Evolutionary conservation across 2,113 vertebrate species (phyloP), one percentile per base, ranked within the genome.

Genomic region (Prinia subflava): DNA sequence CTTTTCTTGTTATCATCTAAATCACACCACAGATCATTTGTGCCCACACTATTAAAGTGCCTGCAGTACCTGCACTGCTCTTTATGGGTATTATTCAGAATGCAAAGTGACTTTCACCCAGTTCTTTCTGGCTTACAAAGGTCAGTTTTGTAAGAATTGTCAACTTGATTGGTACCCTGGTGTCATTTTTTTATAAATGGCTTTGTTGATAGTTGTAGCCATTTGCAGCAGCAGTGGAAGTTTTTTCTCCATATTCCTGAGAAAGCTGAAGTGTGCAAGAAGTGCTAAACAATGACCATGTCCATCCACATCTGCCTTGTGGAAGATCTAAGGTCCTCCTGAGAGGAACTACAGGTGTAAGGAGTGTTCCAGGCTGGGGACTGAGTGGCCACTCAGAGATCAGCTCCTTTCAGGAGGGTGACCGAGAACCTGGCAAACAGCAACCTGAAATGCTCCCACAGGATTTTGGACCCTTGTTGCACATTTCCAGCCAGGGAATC

Each of bases 141-240:
- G 86, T 94, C 79, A 92, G 55, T 56, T 93, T 77, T 87, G 71
- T 89, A 95, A 88, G 95, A 89, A 56, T 53, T 97, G 96, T 96
- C 94, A 97, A n/a, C 20, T 91, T 97, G 97, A 98, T 96, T 92
- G 96, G 97, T 98, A 94, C 47, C 87, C 92, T 78, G 75, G 93
- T 82, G 78, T 95, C 83, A 90, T 83, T 83, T 91, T 52, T 73
- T 91, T 22, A 96, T 83, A 92, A 91, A 97, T 95, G 83, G 46
- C 73, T 96, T 88, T 95, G 89, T 93, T 97, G 96, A 97, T 89
- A 87, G 46, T 64, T 81, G 91, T 44, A 91, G 83, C 78, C 16
- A 49, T 80, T 87, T 93, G 62, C 39, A 76, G 91, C 31, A 44
- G 84, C 67, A 79, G 75, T n/a, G 73, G 39, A 81, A 88, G 49